Conservation (phyloP, 2,113 vertebrate species). For the Chionis minor region DNA sequence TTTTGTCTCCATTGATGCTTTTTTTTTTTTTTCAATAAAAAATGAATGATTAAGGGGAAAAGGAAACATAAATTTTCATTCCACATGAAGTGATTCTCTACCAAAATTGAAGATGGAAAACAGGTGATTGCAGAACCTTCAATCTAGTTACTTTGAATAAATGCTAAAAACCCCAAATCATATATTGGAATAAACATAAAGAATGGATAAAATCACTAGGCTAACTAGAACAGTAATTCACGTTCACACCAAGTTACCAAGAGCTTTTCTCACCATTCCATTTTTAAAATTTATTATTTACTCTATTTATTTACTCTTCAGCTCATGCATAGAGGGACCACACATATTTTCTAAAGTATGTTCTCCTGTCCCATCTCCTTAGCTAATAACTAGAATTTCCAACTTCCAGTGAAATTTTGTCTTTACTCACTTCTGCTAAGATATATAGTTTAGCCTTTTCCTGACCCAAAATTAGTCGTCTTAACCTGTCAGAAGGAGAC, state of each 20-base stretch:
- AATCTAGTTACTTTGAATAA: neutral
- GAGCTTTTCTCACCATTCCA: neutral
- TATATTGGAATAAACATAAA: neutral
- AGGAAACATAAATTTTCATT: neutral
- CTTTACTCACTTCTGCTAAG: neutral
- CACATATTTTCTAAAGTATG: neutral
- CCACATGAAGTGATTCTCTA: accelerated
- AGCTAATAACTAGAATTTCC: neutral
- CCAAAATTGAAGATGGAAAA: neutral
- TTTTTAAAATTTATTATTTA: neutral
- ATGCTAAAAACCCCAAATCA: neutral
- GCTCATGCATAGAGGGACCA: neutral
- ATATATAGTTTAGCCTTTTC: neutral
- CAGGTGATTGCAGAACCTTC: neutral
- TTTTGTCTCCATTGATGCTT: neutral
- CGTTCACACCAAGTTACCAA: neutral
- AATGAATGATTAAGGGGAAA: neutral
- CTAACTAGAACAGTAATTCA: neutral
- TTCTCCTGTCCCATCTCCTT: neutral
- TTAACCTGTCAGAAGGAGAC: neutral
- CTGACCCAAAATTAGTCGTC: neutral
- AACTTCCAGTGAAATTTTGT: neutral
- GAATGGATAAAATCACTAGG: neutral
- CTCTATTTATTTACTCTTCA: neutral
- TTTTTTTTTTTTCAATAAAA: neutral